These are phyloP conservation scores for Yasuhikotakia modesta DNA, from an alignment of 2,797 vertebrate genomes.

Conservation along the genomic window DNA sequence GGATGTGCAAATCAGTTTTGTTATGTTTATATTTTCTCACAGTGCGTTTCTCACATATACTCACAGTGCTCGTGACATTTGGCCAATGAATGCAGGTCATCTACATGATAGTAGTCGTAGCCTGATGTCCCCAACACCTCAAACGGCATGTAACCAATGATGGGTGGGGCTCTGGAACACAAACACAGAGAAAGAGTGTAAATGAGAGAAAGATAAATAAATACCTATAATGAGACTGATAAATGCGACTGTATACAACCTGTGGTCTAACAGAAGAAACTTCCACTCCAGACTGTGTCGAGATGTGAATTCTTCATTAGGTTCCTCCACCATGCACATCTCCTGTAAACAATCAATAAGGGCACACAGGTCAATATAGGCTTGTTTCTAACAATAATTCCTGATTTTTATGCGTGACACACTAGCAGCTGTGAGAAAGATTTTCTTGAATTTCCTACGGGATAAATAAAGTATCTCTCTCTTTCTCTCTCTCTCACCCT, in stretches of 20 bases:
- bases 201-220: too few species aligned
- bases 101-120: conserved; percentile 99
- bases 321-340: conserved; percentile 96
- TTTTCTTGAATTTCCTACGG: too few species aligned
- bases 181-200: background rate
- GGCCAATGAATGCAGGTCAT: conserved; percentile 95
- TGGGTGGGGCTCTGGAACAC: conserved; percentile 89
- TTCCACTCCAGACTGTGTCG: conserved; percentile 99
- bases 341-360: conserved; percentile 76
- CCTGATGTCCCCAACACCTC: conserved; percentile 98
- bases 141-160: conserved; percentile 98
- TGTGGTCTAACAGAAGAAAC: conserved; percentile 97
- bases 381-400: background rate
- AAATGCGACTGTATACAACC: conserved; percentile 71
- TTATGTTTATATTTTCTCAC: background rate
- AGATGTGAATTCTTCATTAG: conserved; percentile 96
- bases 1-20: background rate
- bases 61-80: conserved; percentile 98
- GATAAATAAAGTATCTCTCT: too few species aligned
- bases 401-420: background rate
- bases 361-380: background rate
- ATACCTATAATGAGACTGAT: background rate
- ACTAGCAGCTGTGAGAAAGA: too few species aligned
- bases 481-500: too few species aligned
- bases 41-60: too few species aligned